Evolutionary conservation across 2,888 invertebrate species (phyloP).

Genomic region (Lepidonotus clava): DNA sequence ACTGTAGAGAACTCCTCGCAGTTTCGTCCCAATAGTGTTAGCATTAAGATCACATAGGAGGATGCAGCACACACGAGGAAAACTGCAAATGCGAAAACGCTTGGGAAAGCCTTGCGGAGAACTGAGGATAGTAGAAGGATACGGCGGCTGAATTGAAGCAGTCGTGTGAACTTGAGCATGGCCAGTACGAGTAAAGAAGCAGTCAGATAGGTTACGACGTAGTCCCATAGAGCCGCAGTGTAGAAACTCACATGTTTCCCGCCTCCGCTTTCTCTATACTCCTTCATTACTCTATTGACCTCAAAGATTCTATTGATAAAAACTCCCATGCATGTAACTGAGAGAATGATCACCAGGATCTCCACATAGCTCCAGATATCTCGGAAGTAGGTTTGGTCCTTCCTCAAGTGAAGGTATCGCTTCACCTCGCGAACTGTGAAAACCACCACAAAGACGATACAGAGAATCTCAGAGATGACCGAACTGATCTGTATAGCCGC

Average conservation of each 20-base stretch:
- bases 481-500: constrained; percentile 65
- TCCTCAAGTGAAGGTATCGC: constrained; percentile 59
- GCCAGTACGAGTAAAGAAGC: constrained; percentile 66
- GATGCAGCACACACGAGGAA: constrained; percentile 61
- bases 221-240: constrained; percentile 66
- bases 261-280: constrained; percentile 59
- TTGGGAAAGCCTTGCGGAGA: constrained; percentile 58
- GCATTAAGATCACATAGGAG: constrained; percentile 66
- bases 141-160: constrained; percentile 67
- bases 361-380: constrained; percentile 69
- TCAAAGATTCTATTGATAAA: background rate
- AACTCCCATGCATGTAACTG: constrained; percentile 62
- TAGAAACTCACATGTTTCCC: constrained; percentile 68
- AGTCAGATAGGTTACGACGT: constrained; percentile 65
- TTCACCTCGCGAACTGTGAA: constrained; percentile 67
- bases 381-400: constrained; percentile 64
- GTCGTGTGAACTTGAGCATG: constrained; percentile 68
- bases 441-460: constrained; percentile 64
- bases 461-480: constrained; percentile 66
- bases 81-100: constrained; percentile 62
- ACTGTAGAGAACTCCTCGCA: constrained; percentile 63
- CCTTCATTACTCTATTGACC: constrained; percentile 60
- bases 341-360: constrained; percentile 65
- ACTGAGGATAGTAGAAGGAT: constrained; percentile 65
- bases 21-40: constrained; percentile 64